A percentile compares a stretch with the other conserved stretches of the same genome.
Evolutionary conservation across 2,797 vertebrate species (phyloP).

Genomic region (Aphelocoma californica): DNA sequence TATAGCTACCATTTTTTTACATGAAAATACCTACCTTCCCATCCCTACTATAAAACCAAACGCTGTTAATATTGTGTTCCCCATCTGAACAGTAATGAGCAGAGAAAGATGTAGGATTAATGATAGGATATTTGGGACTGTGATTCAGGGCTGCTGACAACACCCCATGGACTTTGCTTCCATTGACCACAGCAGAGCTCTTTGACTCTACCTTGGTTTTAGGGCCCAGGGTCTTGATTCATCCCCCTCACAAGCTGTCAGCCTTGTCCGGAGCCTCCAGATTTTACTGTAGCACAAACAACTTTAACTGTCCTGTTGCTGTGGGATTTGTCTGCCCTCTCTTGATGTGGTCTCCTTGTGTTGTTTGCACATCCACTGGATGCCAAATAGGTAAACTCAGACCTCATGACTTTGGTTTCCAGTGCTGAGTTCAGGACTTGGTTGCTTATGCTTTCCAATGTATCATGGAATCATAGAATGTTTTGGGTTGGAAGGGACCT

Average conservation of each 20-base stretch:
- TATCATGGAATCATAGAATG: not conserved
- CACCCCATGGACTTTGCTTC: not conserved
- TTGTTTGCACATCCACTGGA: not conserved
- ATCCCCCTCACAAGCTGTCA: not conserved
- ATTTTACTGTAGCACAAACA: not conserved
- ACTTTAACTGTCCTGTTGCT: not conserved
- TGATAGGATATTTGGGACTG: not conserved
- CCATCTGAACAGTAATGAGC: not conserved
- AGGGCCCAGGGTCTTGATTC: constrained; percentile 1
- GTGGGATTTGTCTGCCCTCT: not conserved
- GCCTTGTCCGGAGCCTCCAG: constrained; percentile 12
- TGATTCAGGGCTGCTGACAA: not conserved
- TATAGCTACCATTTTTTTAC: not conserved
- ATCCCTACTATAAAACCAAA: not conserved
- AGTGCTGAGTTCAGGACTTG: not conserved
- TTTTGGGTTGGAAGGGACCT: not conserved
- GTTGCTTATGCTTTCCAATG: not conserved
- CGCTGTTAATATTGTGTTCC: not conserved
- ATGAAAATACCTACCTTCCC: not conserved
- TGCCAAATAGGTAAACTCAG: not conserved
- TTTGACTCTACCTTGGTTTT: not conserved
- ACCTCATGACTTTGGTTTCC: not conserved
- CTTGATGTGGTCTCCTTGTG: not conserved
- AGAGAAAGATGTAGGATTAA: not conserved
- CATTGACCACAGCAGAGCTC: not conserved